Percentiles rank a stretch among this genome's conserved stretches.
Conservation (phyloP, 2,888 invertebrate species). For the Parascotia fuliginaria region DNA sequence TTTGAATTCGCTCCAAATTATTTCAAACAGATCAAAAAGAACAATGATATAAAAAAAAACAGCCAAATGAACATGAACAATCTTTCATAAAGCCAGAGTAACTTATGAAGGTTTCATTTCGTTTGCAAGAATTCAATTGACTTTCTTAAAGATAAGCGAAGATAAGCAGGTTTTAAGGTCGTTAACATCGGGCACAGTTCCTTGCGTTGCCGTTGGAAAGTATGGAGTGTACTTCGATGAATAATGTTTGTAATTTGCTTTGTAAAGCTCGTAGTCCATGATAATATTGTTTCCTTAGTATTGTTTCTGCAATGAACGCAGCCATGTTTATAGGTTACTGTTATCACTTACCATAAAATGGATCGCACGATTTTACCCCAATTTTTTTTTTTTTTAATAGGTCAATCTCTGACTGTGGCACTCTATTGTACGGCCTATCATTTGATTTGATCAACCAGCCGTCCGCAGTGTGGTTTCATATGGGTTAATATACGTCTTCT, state of each 20-base stretch:
- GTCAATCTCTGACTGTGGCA: too few relatives aligned
- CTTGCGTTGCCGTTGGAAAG: slow-evolving; percentile 22
- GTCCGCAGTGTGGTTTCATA: too few relatives aligned
- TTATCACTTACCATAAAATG: too few relatives aligned
- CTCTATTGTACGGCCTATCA: too few relatives aligned
- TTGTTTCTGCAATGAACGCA: too few relatives aligned
- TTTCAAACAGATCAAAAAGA: slow-evolving; percentile 13
- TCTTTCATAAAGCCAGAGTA: slow-evolving; percentile 28
- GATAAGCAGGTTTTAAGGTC: slow-evolving; percentile 49
- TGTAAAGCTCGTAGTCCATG: background rate
- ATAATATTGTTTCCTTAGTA: background rate
- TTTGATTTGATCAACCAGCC: too few relatives aligned
- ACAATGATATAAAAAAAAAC: too few relatives aligned
- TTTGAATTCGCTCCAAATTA: slow-evolving; percentile 14
- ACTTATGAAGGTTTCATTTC: slow-evolving; percentile 34
- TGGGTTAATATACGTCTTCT: too few relatives aligned
- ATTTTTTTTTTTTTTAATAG: too few relatives aligned
- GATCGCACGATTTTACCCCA: too few relatives aligned
- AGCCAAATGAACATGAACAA: too few relatives aligned
- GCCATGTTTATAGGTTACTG: too few relatives aligned
- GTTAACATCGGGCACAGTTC: slow-evolving; percentile 34
- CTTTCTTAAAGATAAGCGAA: slow-evolving; percentile 41
- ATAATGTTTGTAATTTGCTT: slow-evolving; percentile 3
- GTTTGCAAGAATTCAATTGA: slow-evolving; percentile 44
- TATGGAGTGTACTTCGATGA: slow-evolving; percentile 12